Evolutionary conservation across 2,797 vertebrate genomes (phyloP), one percentile per base, ranked within the genome.

Genomic region (Melanotaenia maccullochi): DNA sequence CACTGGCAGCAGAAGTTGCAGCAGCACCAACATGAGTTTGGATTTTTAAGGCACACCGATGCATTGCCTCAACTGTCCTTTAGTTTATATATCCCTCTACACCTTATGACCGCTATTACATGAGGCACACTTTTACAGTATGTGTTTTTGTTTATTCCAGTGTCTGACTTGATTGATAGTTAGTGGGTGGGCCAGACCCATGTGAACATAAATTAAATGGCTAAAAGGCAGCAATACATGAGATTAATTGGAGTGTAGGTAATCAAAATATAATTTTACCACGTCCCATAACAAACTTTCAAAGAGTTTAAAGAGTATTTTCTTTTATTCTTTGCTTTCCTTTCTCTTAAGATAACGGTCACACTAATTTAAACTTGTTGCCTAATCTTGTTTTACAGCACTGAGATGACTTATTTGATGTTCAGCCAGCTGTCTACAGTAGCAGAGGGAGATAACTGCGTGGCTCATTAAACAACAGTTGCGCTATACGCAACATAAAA

Each of bases 371-470:
- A 57, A 59, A 62, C 54, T 24, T 69, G 47, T 58, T 75, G 63
- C 47, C 62, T 47, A 32, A 33, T 73, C 25, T 62, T 20, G 44
- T 73, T 70, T 69, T 66, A 47, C 20, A 12, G 30, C 14, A 35
- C 47, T 16, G 49, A 51, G 33, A 61, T 71, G 44, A 66, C 24
- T 62, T 59, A 58, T 71, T 68, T 74, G 56, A 68, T 36, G 66
- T 65, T 73, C 35, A 84, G 54, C 63, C 64, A 68, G 56, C 47
- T 76, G 77, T 83, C 65, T 78, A 30, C 61, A 65, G 59, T 24
- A 77, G 66, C 59, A 58, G 30, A 81, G 33, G 25, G 28, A 68
- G 68, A 75, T 77, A 79, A 86, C 14, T 44, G 79, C 77, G 36
- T 8, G 32, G 47, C 59, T 80, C 25, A 1, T 78, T 82, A 79